Evolutionary conservation across 2,888 invertebrate species (phyloP), one percentile per base, ranked within the genome.

Genomic region (Chironomus riparius): DNA sequence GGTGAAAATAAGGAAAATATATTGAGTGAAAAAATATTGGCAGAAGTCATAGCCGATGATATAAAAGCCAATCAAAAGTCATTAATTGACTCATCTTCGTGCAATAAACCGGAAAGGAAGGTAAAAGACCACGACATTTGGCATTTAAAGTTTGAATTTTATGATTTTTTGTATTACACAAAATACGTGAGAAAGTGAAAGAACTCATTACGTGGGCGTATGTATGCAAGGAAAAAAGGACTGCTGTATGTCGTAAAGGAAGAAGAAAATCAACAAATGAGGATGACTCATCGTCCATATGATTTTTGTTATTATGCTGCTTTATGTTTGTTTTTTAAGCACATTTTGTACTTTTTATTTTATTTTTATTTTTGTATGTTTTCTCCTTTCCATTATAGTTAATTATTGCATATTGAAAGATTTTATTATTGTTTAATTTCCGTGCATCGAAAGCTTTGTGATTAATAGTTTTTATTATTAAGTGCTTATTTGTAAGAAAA

Each of bases 51-150:
- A 15, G 47, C 47, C 28, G 71, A 71, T 24, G 71, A 71, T n/a
- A 48, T 70, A 70, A 56, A 71, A 71, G 6, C n/a, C n/a, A 56
- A 56, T 38, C 71, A 71, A 38, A 56, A 71, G 28, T 71, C 71
- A 24, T 84, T 86, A 79, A 86, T 89, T 78, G 90, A 90, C 84
- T 88, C 88, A 79, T 87, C 90, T 83, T 89, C 89, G 79, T 90
- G 90, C 82, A 88, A 88, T 81, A 90, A 89, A 84, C 90, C 90
- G 79, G 85, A 86, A 77, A 85, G 87, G 79, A 88, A 88, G 87
- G 90, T 90, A 86, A 86, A 73, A 62, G 38, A 38, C 38, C 10
- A 38, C 38, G 38, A 2, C 38, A 38, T 38, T 38, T 38, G 38
- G 10, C 38, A 38, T 38, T 38, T 38, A 38, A 38, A 38, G 38